Evolutionary conservation across 1,140 invertebrate species (phyloP).

Genomic region (Drosophila nasuta): DNA sequence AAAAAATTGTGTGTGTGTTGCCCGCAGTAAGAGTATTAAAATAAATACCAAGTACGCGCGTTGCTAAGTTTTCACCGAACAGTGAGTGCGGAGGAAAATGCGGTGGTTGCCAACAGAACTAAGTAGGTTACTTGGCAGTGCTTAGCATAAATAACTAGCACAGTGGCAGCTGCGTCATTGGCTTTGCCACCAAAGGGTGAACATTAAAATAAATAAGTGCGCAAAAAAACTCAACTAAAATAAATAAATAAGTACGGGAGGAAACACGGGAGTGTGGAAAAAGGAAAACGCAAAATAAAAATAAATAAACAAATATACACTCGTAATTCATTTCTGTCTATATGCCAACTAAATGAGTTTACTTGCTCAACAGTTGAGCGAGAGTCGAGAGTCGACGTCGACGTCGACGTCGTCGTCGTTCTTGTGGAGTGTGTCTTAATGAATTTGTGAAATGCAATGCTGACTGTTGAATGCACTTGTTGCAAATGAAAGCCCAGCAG

Average conservation of each 20-base stretch:
- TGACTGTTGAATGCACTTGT: conserved; percentile 22
- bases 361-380: conserved; percentile 22
- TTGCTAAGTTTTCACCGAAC: conserved; percentile 67
- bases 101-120: conserved; percentile 30
- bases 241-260: conserved; percentile 51
- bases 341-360: conserved; percentile 43
- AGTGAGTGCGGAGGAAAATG: conserved; percentile 2
- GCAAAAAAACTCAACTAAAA: conserved; percentile 4
- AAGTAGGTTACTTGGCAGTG: conserved; percentile 79
- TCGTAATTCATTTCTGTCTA: conserved; percentile 5
- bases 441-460: conserved; percentile 7
- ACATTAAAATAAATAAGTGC: conserved; percentile 67
- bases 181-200: conserved; percentile 53
- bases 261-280: neutral
- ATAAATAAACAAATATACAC: conserved; percentile 47
- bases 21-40: conserved; percentile 35
- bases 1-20: neutral
- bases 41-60: conserved; percentile 69
- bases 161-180: conserved; percentile 55
- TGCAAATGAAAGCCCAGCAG: conserved; percentile 1
- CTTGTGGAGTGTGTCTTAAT: conserved; percentile 9
- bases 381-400: neutral
- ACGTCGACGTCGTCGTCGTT: neutral
- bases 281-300: neutral
- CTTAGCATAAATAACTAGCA: conserved; percentile 77